phyloP scores from a whole-genome alignment of 2,113 vertebrate species.

The Cyprinodon brontotheroides region DNA sequence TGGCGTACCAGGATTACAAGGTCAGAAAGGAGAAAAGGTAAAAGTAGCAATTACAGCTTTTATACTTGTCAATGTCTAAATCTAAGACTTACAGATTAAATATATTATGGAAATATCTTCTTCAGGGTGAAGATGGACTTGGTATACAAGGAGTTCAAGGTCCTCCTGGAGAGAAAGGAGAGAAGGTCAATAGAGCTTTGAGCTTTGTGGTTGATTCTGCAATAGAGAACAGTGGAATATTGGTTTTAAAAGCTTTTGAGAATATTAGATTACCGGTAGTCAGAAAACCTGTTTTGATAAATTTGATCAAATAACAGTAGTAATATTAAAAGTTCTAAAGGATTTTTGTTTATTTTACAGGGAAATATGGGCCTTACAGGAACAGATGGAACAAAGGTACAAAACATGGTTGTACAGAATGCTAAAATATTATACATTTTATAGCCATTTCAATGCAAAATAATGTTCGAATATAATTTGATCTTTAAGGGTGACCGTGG shows the following conservation, averaged over 20 bases:
- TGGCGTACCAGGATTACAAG: conserved; percentile 80
- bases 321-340: background rate
- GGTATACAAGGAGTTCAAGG: conserved; percentile 81
- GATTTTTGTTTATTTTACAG: conserved; percentile 67
- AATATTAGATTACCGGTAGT: too few relatives aligned
- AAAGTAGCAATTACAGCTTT: background rate
- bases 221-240: background rate
- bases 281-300: too few relatives aligned
- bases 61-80: background rate
- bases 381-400: conserved; percentile 82
- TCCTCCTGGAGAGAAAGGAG: conserved; percentile 75
- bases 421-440: background rate
- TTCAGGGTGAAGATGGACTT: conserved; percentile 82
- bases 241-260: too few relatives aligned
- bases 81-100: background rate
- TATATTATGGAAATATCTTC: background rate
- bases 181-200: conserved; percentile 75
- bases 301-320: too few relatives aligned
- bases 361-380: conserved; percentile 80
- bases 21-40: conserved; percentile 85
- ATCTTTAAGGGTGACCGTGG: conserved; percentile 77
- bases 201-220: too few relatives aligned
- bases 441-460: background rate
- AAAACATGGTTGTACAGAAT: background rate
- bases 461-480: background rate